Conservation (phyloP, 2,888 invertebrate genomes). For the Drymonia ruficornis region DNA sequence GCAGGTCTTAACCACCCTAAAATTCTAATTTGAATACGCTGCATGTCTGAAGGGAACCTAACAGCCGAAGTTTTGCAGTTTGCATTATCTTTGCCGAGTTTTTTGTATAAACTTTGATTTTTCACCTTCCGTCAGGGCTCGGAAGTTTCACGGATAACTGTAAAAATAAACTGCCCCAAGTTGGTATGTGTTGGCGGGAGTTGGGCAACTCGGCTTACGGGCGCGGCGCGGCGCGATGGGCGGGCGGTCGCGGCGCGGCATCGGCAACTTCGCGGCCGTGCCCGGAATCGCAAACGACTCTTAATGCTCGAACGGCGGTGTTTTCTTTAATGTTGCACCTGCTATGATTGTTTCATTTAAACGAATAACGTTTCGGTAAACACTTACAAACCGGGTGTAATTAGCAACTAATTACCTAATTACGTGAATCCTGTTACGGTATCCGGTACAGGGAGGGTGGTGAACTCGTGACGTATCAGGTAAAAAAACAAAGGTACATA, state of each 20-base stretch:
- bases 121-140: conserved; percentile 43
- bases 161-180: conserved; percentile 43
- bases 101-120: conserved; percentile 46
- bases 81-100: conserved; percentile 36
- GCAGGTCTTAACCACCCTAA: conserved; percentile 17
- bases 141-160: conserved; percentile 42
- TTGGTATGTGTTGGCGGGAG: conserved; percentile 12
- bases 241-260: conserved; percentile 16
- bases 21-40: conserved; percentile 42
- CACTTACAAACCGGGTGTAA: conserved; percentile 2
- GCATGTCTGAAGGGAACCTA: conserved; percentile 40
- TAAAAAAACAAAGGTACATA: too few species aligned
- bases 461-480: too few species aligned
- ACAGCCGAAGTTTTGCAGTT: conserved; percentile 47
- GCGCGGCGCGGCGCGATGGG: conserved; percentile 8
- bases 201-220: conserved; percentile 33
- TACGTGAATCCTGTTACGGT: background rate
- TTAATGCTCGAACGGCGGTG: conserved; percentile 10
- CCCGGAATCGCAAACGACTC: conserved; percentile 23
- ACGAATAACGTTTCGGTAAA: conserved; percentile 16
- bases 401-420: background rate
- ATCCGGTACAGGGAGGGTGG: background rate
- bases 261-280: conserved; percentile 31
- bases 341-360: conserved; percentile 29
- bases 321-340: conserved; percentile 33